Conservation (phyloP, 2,797 vertebrate genomes). For the Channallabes apus region DNA sequence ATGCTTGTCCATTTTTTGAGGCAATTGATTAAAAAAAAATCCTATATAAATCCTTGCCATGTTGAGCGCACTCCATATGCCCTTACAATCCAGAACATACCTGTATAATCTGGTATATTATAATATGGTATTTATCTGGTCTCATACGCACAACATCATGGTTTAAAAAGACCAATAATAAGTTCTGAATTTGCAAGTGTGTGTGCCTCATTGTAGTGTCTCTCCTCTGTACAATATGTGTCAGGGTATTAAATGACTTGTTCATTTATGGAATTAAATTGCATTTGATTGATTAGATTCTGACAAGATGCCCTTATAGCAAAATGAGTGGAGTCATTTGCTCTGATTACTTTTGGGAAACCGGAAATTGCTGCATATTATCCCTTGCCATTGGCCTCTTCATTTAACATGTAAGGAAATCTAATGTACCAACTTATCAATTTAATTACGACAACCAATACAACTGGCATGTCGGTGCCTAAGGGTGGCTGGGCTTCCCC, state of each 20-base stretch:
- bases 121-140: too few relatives aligned
- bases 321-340: not conserved
- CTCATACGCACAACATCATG: not conserved
- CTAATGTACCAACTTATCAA: not conserved
- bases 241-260: not conserved
- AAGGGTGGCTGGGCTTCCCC: not conserved
- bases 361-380: not conserved
- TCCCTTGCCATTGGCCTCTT: not conserved
- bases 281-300: not conserved
- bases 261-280: not conserved
- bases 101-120: too few relatives aligned
- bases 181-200: not conserved
- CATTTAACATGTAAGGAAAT: not conserved
- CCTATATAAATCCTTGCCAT: too few relatives aligned
- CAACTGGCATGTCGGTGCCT: not conserved
- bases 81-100: too few relatives aligned
- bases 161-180: not conserved
- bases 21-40: too few relatives aligned
- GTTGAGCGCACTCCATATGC: too few relatives aligned
- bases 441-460: not conserved
- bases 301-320: not conserved
- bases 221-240: not conserved
- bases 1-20: too few relatives aligned
- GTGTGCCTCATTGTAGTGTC: not conserved
- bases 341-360: not conserved